Base-by-base conservation (phyloP, 2,888 invertebrate species). In the Melieria omissa region DNA sequence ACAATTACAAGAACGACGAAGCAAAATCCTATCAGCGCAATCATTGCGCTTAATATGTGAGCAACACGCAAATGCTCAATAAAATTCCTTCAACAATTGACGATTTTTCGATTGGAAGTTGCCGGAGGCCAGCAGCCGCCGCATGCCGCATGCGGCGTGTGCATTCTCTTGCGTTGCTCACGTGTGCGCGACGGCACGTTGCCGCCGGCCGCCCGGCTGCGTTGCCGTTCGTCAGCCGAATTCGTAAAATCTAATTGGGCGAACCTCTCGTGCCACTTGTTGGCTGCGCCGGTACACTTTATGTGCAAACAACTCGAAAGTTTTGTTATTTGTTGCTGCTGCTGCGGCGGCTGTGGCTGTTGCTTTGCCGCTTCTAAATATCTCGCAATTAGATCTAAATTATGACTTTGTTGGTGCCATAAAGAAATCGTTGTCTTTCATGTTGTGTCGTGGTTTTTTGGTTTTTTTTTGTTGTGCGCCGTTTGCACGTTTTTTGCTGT, bases 311-410 rank as follows among this genome's bases (percentile, higher is more conserved):
- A 46, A 10, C 42, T 46, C 6, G 12, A 49, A 54, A 58, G 66
- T 70, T 57, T 16, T 62, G 61, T 62, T 44, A 14, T 64, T 62
- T 46, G 52, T 55, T 54, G 46, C 16, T 3, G 9, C 14, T 54
- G 52, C 45, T 54, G 52, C 14, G 14, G n/a, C 49, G 55, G 60
- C 65, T 68, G 29, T 65, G 58, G 44, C 12, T 65, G 44, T 68
- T 57, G 42, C 42, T 60, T 49, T 60, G 67, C 8, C 8, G 47
- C 70, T 72, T 58, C 64, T 75, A 76, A 77, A 77, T 82, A 84
- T 84, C 83, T 81, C 75, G 78, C 83, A 84, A 83, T 84, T 83
- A 83, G 82, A 84, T 84, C 83, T 80, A 83, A 84, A 79, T 81
- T 83, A 84, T 83, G 80, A 83, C 78, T 79, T 78, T 77, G 78